Evolutionary conservation across 53 echinoderm and acorn worm genomes (phyloP).

Genomic region (Echinometra lucunter): DNA sequence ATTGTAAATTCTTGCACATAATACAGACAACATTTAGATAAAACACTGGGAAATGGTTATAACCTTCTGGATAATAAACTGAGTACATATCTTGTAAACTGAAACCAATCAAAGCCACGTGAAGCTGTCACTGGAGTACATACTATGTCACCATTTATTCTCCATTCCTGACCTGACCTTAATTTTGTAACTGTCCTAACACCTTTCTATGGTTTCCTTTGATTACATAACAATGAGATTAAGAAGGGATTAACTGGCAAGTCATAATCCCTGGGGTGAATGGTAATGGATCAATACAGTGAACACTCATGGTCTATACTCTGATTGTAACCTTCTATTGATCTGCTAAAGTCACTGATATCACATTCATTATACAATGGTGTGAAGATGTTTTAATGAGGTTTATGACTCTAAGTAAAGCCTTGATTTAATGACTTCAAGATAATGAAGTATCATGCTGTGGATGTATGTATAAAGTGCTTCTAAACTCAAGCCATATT

Average conservation of each 20-base stretch:
- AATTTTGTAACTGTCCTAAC: no score
- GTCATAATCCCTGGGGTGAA: neutral
- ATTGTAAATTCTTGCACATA: no score
- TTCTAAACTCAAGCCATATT: constrained; percentile 22
- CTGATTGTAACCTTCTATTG: neutral
- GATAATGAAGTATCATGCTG: neutral
- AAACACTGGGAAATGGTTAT: no score
- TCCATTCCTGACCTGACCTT: no score
- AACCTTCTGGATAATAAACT: no score
- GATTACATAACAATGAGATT: constrained; percentile 39
- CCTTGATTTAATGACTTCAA: neutral
- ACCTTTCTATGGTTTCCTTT: neutral
- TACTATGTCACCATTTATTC: no score
- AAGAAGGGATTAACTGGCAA: neutral
- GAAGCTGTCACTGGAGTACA: no score
- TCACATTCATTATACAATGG: neutral
- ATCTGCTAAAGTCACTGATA: neutral
- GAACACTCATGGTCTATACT: neutral
- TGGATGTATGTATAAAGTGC: neutral
- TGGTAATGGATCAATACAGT: neutral
- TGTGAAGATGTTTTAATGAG: constrained; percentile 36
- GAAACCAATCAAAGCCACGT: no score
- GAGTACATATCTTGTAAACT: no score
- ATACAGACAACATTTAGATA: no score
- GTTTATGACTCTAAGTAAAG: neutral